A percentile compares a stretch with the other conserved stretches of the same genome.
Evolutionary conservation across 2,797 vertebrate genomes (phyloP).

Genomic region (Prionace glauca): DNA sequence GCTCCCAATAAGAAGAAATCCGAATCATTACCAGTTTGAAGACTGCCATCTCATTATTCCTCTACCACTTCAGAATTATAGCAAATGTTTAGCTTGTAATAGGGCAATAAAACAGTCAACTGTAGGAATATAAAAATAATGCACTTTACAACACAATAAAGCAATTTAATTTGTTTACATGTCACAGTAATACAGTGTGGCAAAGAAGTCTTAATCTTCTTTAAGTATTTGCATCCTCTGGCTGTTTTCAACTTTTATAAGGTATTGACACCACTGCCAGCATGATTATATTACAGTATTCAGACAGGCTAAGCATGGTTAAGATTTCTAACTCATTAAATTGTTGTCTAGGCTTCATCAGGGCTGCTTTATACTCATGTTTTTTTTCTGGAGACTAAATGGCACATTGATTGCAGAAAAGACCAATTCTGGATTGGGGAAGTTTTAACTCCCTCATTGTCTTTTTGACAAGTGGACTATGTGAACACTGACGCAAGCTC

Average conservation of each 20-base stretch:
- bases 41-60: background rate
- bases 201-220: slow-evolving; percentile 21
- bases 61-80: background rate
- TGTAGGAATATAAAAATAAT: slow-evolving; percentile 31
- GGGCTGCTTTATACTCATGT: background rate
- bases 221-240: slow-evolving; percentile 25
- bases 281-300: slow-evolving; percentile 10
- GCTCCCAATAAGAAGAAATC: background rate
- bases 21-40: slow-evolving; percentile 4
- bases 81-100: slow-evolving; percentile 25
- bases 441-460: background rate
- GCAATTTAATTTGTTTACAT: slow-evolving; percentile 37
- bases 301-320: background rate
- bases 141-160: slow-evolving; percentile 31
- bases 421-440: background rate
- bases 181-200: slow-evolving; percentile 23
- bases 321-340: slow-evolving; percentile 27
- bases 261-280: background rate
- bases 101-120: slow-evolving; percentile 23
- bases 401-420: background rate
- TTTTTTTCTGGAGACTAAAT: background rate
- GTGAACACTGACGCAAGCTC: background rate
- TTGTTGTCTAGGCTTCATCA: background rate
- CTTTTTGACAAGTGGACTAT: background rate
- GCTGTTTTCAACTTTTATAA: slow-evolving; percentile 34